Conservation (phyloP, 64 coral and sea anemone species). For the Porites australiensis region DNA sequence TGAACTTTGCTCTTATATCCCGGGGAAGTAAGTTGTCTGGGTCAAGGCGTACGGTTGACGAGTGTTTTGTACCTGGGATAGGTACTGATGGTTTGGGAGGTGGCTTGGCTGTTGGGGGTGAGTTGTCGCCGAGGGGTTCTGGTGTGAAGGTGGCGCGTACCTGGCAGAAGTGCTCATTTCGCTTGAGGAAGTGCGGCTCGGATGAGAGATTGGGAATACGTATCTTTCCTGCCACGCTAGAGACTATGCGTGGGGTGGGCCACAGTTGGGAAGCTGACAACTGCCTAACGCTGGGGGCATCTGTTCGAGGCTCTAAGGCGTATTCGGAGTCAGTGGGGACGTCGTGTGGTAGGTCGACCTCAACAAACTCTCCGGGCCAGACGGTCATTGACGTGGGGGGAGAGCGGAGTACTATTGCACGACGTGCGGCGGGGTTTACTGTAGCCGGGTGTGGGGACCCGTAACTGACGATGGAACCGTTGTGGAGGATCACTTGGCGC, state of each 20-base stretch:
- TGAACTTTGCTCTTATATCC: too few species aligned
- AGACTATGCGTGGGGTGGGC: neutral
- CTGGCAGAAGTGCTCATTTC: slow-evolving; percentile 27
- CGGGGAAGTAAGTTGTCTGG: too few species aligned
- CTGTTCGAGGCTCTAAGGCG: slow-evolving; percentile 19
- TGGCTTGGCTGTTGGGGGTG: too few species aligned
- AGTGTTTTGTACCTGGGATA: too few species aligned
- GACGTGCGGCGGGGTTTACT: too few species aligned
- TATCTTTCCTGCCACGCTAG: slow-evolving; percentile 23
- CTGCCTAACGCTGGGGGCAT: slow-evolving; percentile 1
- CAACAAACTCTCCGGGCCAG: slow-evolving; percentile 13
- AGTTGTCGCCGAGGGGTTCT: too few species aligned
- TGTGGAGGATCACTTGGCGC: neutral
- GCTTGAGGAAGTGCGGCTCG: slow-evolving; percentile 16
- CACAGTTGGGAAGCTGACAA: slow-evolving; percentile 22
- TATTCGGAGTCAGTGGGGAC: slow-evolving; percentile 16
- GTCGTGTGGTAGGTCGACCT: neutral
- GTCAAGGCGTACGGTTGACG: too few species aligned
- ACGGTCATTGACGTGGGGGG: neutral
- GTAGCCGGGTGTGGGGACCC: too few species aligned
- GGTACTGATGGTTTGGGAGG: too few species aligned
- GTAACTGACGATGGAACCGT: neutral
- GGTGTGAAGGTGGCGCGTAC: too few species aligned
- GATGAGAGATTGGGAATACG: slow-evolving; percentile 35
- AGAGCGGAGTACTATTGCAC: neutral